Conservation (phyloP, 2,113 vertebrate species). For the Arenaria interpres region DNA sequence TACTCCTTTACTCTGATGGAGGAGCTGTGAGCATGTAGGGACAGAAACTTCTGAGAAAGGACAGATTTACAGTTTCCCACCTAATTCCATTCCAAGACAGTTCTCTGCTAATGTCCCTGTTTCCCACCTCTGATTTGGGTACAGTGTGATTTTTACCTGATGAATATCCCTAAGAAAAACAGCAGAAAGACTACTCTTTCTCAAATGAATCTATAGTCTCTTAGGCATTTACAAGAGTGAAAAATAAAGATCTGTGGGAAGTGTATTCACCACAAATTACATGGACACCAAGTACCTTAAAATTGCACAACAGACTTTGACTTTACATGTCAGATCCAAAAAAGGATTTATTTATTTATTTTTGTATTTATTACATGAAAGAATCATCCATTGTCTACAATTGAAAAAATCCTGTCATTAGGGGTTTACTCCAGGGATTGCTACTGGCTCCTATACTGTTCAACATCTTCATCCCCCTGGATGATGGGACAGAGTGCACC, state of each 20-base stretch:
- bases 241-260: background rate
- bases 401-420: background rate
- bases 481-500: background rate
- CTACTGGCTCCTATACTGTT: background rate
- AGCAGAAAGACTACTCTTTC: background rate
- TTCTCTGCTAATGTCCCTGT: background rate
- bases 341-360: background rate
- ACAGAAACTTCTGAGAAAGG: background rate
- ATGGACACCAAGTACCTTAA: background rate
- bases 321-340: background rate
- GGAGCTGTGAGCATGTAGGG: background rate
- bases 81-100: background rate
- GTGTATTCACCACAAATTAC: background rate
- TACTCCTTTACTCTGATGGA: background rate
- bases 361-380: background rate
- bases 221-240: background rate
- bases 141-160: background rate
- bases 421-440: fast-evolving
- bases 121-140: background rate
- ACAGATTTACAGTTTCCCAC: background rate
- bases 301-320: background rate
- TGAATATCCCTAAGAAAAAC: background rate
- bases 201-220: background rate
- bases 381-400: background rate
- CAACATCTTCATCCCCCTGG: background rate